Percentiles rank a stretch among this genome's conserved stretches.
phyloP scores from a whole-genome alignment of 2,888 invertebrate species.

The Calephelis perditalis region DNA sequence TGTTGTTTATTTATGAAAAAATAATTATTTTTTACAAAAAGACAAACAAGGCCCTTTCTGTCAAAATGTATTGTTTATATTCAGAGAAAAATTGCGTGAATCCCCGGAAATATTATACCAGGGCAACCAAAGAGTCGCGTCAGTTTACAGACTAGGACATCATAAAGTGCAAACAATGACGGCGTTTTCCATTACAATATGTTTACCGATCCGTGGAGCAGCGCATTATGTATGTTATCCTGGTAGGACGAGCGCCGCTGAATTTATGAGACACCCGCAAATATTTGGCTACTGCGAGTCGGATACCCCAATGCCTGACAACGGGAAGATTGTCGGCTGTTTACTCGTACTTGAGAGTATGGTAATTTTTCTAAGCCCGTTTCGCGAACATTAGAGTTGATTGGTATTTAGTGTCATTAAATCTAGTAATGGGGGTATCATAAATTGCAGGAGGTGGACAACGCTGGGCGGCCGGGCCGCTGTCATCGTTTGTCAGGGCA shows the following conservation, averaged over 20 bases:
- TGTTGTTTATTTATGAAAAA: no score
- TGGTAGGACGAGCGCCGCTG: constrained; percentile 63
- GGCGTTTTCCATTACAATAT: constrained; percentile 78
- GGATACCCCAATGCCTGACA: constrained; percentile 66
- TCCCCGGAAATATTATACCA: constrained; percentile 31
- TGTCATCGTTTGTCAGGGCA: constrained; percentile 79
- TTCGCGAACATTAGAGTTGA: constrained; percentile 3
- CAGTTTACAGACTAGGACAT: constrained; percentile 71
- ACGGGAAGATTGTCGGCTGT: constrained; percentile 65
- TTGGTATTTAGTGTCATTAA: constrained; percentile 60
- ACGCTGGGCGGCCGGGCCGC: constrained; percentile 61
- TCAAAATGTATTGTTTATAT: not conserved
- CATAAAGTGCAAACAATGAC: constrained; percentile 76
- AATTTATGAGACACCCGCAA: constrained; percentile 74
- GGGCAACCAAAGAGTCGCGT: constrained; percentile 42
- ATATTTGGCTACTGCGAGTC: constrained; percentile 72
- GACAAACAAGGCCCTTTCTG: no score
- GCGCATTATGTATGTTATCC: constrained; percentile 77
- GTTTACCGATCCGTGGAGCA: constrained; percentile 75
- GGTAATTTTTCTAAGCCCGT: constrained; percentile 24
- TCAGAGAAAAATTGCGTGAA: constrained; percentile 25
- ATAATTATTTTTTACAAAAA: no score
- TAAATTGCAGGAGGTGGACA: constrained; percentile 73
- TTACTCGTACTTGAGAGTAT: constrained; percentile 39
- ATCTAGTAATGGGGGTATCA: constrained; percentile 77